Percentiles rank a stretch among this genome's conserved stretches.
Conservation (phyloP, 2,113 vertebrate genomes). For the Chionomys nivalis region DNA sequence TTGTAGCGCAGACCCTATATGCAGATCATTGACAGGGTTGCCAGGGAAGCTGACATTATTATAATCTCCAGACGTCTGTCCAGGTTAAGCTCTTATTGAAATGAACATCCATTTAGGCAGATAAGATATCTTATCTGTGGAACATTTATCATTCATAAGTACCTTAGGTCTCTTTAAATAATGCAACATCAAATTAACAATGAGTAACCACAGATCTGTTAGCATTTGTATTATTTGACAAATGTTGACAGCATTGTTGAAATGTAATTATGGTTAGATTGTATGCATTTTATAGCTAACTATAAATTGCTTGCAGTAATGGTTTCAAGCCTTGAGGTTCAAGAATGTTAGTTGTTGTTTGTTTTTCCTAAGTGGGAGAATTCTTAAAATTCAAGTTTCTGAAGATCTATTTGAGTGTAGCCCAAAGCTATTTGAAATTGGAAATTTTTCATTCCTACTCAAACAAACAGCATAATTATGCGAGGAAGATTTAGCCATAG, state of each 20-base stretch:
- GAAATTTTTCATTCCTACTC: not conserved
- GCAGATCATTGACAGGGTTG: conserved; percentile 55
- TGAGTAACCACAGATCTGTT: not conserved
- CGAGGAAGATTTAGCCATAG: not conserved
- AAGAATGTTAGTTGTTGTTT: conserved; percentile 25
- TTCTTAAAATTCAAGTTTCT: conserved; percentile 33
- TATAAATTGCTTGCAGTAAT: conserved; percentile 27
- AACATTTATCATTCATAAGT: not conserved
- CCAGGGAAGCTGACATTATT: conserved; percentile 61
- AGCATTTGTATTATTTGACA: conserved; percentile 29
- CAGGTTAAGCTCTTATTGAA: conserved; percentile 48
- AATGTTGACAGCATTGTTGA: not conserved
- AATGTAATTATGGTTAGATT: not conserved
- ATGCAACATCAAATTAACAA: conserved; percentile 52
- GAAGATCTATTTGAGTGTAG: not conserved
- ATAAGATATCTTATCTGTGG: conserved; percentile 13
- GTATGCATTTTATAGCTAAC: conserved; percentile 26
- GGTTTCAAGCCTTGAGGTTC: not conserved
- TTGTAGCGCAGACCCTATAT: conserved; percentile 48
- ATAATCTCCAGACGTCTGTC: conserved; percentile 43
- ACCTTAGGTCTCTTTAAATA: conserved; percentile 50
- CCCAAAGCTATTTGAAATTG: conserved; percentile 6
- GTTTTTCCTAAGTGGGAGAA: not conserved
- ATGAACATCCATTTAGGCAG: conserved; percentile 48
- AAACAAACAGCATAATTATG: conserved; percentile 26